A percentile compares a stretch with the other conserved stretches of the same genome.
Conservation (phyloP, 2,113 vertebrate genomes). For the Cyprinodon tularosa region DNA sequence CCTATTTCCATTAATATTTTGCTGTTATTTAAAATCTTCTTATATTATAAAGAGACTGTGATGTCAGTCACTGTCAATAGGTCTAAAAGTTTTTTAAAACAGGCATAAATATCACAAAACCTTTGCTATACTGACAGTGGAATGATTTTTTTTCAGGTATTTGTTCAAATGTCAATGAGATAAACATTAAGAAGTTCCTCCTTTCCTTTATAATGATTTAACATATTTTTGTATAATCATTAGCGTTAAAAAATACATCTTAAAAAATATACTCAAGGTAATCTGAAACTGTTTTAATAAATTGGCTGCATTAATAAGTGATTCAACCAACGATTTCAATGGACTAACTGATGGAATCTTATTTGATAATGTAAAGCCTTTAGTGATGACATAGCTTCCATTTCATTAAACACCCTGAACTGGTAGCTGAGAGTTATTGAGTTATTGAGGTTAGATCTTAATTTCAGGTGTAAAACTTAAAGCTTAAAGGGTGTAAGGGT, state of each 20-base stretch:
- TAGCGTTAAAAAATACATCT: no score
- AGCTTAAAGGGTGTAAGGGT: neutral
- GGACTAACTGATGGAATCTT: no score
- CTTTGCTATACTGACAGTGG: neutral
- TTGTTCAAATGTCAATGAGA: neutral
- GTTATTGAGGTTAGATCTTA: no score
- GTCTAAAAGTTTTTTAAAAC: neutral
- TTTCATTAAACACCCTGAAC: no score
- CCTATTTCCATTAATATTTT: neutral
- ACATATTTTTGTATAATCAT: neutral
- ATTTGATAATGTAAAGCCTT: neutral
- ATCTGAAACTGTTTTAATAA: no score
- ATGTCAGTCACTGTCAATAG: neutral
- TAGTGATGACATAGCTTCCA: neutral
- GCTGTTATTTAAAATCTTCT: neutral
- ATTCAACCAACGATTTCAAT: neutral
- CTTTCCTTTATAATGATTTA: neutral
- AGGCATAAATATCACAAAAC: neutral
- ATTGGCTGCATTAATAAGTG: no score
- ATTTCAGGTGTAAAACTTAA: neutral
- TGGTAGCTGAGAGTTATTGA: no score
- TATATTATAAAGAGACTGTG: neutral
- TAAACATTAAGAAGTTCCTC: neutral
- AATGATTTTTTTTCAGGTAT: neutral
- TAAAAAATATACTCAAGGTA: no score